Conservation (phyloP, 2,113 vertebrate genomes). For the Lampris megalopsis region DNA sequence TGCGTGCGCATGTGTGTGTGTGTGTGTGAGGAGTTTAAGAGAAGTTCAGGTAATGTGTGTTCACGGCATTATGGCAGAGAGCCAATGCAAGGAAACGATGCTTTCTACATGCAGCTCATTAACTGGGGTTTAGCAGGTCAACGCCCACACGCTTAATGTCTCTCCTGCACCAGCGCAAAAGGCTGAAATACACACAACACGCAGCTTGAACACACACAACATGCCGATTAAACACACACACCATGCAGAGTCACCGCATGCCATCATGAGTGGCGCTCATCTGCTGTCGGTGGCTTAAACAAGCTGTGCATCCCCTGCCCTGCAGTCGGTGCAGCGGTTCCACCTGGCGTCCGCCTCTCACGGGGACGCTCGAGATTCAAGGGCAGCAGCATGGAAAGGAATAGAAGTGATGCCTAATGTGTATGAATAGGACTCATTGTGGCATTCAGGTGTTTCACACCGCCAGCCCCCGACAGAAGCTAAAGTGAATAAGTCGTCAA, state of each 20-base stretch:
- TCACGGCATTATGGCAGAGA: slow-evolving; percentile 18
- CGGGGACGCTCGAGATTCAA: slow-evolving; percentile 51
- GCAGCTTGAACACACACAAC: slow-evolving; percentile 46
- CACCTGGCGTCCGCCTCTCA: slow-evolving; percentile 24
- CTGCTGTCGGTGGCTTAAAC: slow-evolving; percentile 11
- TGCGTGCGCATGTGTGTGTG: slow-evolving; percentile 13
- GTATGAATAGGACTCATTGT: slow-evolving; percentile 46
- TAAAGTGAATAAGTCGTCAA: slow-evolving; percentile 69
- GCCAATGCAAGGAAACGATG: slow-evolving; percentile 13
- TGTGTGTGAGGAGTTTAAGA: neutral
- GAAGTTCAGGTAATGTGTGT: slow-evolving; percentile 18
- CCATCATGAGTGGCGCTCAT: slow-evolving; percentile 34
- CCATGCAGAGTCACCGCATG: slow-evolving; percentile 40
- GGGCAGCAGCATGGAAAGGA: slow-evolving; percentile 43
- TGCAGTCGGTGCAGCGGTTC: slow-evolving; percentile 17
- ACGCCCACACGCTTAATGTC: slow-evolving; percentile 25
- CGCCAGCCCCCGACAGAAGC: slow-evolving; percentile 51
- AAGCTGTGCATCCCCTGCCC: slow-evolving; percentile 23
- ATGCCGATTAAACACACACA: slow-evolving; percentile 46
- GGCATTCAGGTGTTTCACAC: slow-evolving; percentile 65
- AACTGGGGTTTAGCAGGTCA: slow-evolving; percentile 22
- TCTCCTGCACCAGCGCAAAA: slow-evolving; percentile 16
- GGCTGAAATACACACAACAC: slow-evolving; percentile 31
- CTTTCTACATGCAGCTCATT: slow-evolving; percentile 26
- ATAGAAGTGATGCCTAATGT: slow-evolving; percentile 58